Base-by-base conservation (phyloP, 2,888 invertebrate species). In the Homarus gammarus region DNA sequence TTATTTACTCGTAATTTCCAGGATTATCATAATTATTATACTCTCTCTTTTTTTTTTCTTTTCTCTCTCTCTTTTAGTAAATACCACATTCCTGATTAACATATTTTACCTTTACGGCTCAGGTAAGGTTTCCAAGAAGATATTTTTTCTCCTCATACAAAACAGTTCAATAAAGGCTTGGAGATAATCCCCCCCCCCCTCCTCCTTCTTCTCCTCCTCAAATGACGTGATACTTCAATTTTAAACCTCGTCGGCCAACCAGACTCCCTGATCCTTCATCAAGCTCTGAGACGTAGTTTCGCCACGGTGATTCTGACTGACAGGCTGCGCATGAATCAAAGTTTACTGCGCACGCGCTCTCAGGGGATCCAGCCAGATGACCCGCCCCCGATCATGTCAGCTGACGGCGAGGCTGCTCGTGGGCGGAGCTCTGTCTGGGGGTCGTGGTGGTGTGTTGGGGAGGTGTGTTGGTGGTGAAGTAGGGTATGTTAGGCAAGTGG, bases 321-420 rank as follows among this genome's bases (percentile, higher is more conserved):
- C 85, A 77, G 85, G 18, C 38, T 10, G 44, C 18, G 85, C 85
- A 77, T 68, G 85, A 85, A 77, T 85, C 77, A 85, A 77, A 49
- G 85, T 85, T 85, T 85, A 85, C 85, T 77, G 77, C 49, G 77
- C 85, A 85, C 85, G 85, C 64, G 75, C 77, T 33, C 85, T 85
- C 61, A 44, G 77, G 85, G 85, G 85, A 64, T 31, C 84, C 56
- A 22, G 61, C 75, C 75, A 12, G 68, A 68, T 82, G 72, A 61
- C 61, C 61, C 36, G 33, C 73, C 84, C 84, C 70, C 73, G 84
- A 73, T 68, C 84, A 49, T 70, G 82, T 82, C 70, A 82, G 82
- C 27, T 33, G 70, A 70, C 44, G 33, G 49, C 70, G 70, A n/a
- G 31, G 56, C 33, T 78, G 78, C 36, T 56, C 22, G 78, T 51